Evolutionary conservation across 1,140 invertebrate species (phyloP), one percentile per base, ranked within the genome.

Genomic region (Trinorchestia longiramus): DNA sequence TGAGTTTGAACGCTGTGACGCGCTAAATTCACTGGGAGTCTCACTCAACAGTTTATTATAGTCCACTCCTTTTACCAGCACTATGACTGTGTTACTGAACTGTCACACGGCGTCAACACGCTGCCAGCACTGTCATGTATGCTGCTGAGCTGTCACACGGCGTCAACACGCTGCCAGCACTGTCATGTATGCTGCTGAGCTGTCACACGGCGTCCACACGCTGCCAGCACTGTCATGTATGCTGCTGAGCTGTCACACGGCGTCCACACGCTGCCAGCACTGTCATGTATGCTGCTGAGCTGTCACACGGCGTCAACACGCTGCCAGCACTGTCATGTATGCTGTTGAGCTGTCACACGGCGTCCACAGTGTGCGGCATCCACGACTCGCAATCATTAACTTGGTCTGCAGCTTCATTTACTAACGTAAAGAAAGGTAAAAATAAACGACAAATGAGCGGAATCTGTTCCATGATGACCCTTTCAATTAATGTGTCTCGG

Each of bases 401-500:
- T 77, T 77, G 62, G 62, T 77, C 62, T 28, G 3, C 15, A 28
- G 36, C 62, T 77, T 77, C 62, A 77, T 77, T 77, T 77, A 28
- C 62, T 77, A 28, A 77, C 62, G 62, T 36, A 36, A 77, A 77
- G 62, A 36, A 77, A 77, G 28, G 28, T 28, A 77, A 77, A 77
- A 77, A 77, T 77, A 23, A 77, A 77, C 11, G 62, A 77, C 62
- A 77, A 77, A 77, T 77, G 62, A 77, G 62, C 47, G 62, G 62
- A 77, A 28, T 77, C 62, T 77, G 62, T 77, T 77, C 62, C 62
- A 77, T 77, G 62, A 77, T 77, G 62, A 36, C 62, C 62, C 62
- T 77, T 77, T 77, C 62, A 77, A 77, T 77, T 77, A 77, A 77
- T 36, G 62, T 77, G 62, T 77, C 62, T 77, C 62, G 62, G 62